Evolutionary conservation across 2,797 vertebrate species (phyloP), one percentile per base, ranked within the genome.

Genomic region (Channallabes apus): DNA sequence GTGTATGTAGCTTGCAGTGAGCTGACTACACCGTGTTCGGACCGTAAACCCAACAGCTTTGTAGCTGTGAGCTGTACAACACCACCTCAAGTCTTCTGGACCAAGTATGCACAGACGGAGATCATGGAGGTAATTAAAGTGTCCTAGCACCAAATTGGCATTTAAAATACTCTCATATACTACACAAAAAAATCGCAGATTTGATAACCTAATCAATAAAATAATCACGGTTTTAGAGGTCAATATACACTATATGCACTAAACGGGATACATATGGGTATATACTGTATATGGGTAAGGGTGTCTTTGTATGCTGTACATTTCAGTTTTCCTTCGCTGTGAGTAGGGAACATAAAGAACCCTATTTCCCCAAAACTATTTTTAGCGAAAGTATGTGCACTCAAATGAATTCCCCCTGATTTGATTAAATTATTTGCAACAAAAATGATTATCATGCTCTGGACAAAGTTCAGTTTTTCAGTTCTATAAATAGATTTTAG

Each of bases 21-120:
- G 88, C 93, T 99, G 88, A 92, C 96, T 76, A 97, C 97, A 62
- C 97, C 97, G 0, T 95, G 97, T 18, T 88, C 97, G 93, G 98
- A 99, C 89, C 95, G 98, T 77, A 99, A 99, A 92, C 98, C 98
- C 90, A 99, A 97, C 95, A 97, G 96, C 93, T 99, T 99, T 92
- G 97, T 99, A 88, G 95, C 97, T 76, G 97, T 98, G 94, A 99
- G 98, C 90, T 97, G 98, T 89, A 99, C 98, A 32, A 99, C 98
- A 0, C 97, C 98, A 3, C 98, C 98, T 29, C 98, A 99, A 94
- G 97, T 96, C 2, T 99, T 99, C 94, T 99, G 98, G 98, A 99
- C 97, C 0, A 99, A 99, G 92, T 97, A 99, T 54, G 96, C 97
- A 15, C 98, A 99, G 95, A 99, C 98, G 0, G 98, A 99, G 91